Percentiles rank a stretch among this genome's conserved stretches.
Evolutionary conservation across 2,888 invertebrate genomes (phyloP).

Genomic region (Quadroppia sp.): DNA sequence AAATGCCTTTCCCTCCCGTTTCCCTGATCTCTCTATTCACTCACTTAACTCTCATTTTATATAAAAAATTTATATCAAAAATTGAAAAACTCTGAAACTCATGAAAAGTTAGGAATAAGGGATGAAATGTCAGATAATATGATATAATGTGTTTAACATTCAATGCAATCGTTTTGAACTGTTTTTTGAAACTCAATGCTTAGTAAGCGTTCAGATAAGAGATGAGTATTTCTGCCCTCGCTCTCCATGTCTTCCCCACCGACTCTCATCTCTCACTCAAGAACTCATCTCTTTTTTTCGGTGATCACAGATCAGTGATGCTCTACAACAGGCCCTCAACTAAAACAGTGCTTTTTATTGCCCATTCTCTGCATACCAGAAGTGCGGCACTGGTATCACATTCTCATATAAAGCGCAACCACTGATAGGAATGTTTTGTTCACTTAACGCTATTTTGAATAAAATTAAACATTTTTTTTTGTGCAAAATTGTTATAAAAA

Average conservation of each 20-base stretch:
- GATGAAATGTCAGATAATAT: conserved; percentile 18
- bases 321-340: neutral
- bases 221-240: neutral
- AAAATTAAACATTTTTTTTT: too few species aligned
- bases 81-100: neutral
- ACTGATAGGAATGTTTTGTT: neutral
- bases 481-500: too few species aligned
- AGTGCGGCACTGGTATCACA: conserved; percentile 4
- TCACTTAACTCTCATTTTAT: conserved; percentile 15
- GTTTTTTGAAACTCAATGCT: neutral
- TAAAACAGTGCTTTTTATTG: conserved; percentile 22
- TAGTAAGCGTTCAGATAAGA: neutral
- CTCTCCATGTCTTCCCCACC: conserved; percentile 10
- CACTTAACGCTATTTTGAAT: neutral
- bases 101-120: conserved; percentile 7
- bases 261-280: neutral
- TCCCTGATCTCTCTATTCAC: neutral
- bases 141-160: conserved; percentile 28
- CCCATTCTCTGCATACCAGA: conserved; percentile 20
- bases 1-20: neutral
- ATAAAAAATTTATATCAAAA: neutral
- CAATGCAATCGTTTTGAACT: conserved; percentile 14
- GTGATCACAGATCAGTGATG: conserved; percentile 13
- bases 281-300: neutral
- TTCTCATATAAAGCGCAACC: neutral